phyloP scores from a whole-genome alignment of 1,140 invertebrate genomes.

The Drosophila pruinosa region DNA sequence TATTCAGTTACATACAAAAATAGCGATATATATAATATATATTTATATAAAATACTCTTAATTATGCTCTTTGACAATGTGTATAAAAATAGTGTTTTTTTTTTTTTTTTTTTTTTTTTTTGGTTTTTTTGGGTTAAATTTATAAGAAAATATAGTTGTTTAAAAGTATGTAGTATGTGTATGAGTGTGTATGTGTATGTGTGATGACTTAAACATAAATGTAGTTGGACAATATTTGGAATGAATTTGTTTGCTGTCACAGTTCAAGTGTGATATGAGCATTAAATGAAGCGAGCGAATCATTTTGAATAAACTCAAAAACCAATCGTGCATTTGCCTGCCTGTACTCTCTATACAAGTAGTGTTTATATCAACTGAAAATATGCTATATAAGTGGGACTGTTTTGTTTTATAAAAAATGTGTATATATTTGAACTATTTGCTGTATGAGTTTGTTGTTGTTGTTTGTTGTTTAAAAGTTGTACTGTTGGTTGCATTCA shows the following conservation, averaged over 20 bases:
- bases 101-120: conserved; percentile 7
- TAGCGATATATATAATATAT: conserved; percentile 57
- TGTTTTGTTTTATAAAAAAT: conserved; percentile 40
- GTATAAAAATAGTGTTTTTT: conserved; percentile 62
- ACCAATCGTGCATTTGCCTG: not conserved
- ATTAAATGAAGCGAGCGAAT: not conserved
- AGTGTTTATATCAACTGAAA: not conserved
- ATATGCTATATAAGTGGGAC: not conserved
- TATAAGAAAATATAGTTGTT: conserved; percentile 43
- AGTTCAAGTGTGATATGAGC: conserved; percentile 29
- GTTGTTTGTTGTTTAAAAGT: conserved; percentile 45
- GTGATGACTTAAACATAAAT: conserved; percentile 17
- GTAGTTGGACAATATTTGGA: conserved; percentile 23
- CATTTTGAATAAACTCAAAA: not conserved
- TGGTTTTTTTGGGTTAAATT: conserved; percentile 3
- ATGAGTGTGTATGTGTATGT: conserved; percentile 25
- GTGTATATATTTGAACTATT: conserved; percentile 73
- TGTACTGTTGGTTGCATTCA: conserved; percentile 77
- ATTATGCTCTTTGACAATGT: conserved; percentile 17
- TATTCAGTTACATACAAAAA: conserved; percentile 76
- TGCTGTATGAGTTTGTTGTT: conserved; percentile 44
- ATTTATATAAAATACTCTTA: conserved; percentile 68
- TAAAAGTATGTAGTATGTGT: conserved; percentile 3
- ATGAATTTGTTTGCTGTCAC: conserved; percentile 15
- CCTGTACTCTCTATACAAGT: not conserved